A percentile compares a stretch with the other conserved stretches of the same genome.
These are phyloP conservation scores for Rhorus exstirpatorius DNA, from an alignment of 2,888 invertebrate species.

Conservation along the genomic window DNA sequence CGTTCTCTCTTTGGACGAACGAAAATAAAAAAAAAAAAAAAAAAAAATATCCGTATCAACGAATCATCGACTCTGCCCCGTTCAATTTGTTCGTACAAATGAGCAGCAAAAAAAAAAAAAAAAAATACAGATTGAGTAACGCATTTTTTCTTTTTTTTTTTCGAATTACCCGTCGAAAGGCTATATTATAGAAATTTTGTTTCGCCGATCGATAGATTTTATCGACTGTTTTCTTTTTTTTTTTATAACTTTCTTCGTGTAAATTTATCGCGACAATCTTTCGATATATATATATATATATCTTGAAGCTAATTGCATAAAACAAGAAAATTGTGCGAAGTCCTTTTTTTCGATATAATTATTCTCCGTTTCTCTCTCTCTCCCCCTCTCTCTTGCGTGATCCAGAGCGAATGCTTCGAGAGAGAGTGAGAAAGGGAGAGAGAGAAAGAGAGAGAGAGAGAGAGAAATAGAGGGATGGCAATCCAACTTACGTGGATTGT, in stretches of 20 bases:
- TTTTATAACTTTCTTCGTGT: neutral
- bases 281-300: neutral
- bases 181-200: neutral
- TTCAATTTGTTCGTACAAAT: neutral
- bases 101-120: neutral
- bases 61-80: neutral
- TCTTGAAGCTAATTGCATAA: neutral
- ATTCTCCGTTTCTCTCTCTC: neutral
- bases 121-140: neutral
- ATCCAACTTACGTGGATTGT: neutral
- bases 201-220: neutral
- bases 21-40: neutral
- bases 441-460: conserved; percentile 9
- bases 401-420: neutral
- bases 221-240: neutral
- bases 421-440: no score
- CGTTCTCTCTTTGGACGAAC: conserved; percentile 12
- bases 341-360: neutral
- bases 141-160: neutral
- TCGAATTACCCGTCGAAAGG: neutral
- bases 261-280: conserved; percentile 3
- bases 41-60: neutral
- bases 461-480: neutral
- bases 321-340: conserved; percentile 18
- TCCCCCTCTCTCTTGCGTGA: neutral